A percentile compares a stretch with the other conserved stretches of the same genome.
Conservation (phyloP, 2,797 vertebrate genomes). For the Yasuhikotakia modesta region DNA sequence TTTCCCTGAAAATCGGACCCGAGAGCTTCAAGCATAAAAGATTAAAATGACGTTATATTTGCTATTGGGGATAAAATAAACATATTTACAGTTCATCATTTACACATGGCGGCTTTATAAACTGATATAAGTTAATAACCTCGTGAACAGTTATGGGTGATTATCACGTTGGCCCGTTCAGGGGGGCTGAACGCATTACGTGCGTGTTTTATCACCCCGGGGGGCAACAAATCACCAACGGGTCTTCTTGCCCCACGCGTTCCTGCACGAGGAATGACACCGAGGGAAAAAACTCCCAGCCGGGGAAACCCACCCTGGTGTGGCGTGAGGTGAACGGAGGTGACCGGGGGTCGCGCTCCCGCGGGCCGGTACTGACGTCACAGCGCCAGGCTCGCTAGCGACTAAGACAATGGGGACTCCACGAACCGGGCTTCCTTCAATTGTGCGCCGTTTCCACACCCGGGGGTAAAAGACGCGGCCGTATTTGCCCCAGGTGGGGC, state of each 20-base stretch:
- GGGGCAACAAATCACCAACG: conserved; percentile 54
- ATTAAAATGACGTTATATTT: no score
- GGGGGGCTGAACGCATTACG: conserved; percentile 34
- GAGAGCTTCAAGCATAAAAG: no score
- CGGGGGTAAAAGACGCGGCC: conserved; percentile 57
- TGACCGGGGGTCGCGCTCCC: conserved; percentile 37
- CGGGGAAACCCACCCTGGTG: conserved; percentile 27
- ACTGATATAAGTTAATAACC: no score
- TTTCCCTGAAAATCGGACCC: no score
- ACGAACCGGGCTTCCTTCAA: conserved; percentile 74
- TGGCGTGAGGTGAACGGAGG: conserved; percentile 45
- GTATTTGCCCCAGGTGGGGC: conserved; percentile 63
- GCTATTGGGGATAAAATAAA: no score
- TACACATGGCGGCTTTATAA: no score
- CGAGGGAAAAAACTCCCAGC: conserved; percentile 58
- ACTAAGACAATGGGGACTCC: conserved; percentile 69
- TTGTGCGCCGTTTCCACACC: conserved; percentile 74
- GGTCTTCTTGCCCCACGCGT: neutral
- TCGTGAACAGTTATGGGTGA: neutral
- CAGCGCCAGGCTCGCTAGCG: conserved; percentile 55
- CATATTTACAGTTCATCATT: no score
- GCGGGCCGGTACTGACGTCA: conserved; percentile 61
- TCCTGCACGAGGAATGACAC: conserved; percentile 34
- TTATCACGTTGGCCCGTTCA: neutral
- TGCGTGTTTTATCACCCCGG: conserved; percentile 18